These are phyloP conservation scores for Phoebastria nigripes DNA, from an alignment of 2,797 vertebrate species.

Conservation along the genomic window DNA sequence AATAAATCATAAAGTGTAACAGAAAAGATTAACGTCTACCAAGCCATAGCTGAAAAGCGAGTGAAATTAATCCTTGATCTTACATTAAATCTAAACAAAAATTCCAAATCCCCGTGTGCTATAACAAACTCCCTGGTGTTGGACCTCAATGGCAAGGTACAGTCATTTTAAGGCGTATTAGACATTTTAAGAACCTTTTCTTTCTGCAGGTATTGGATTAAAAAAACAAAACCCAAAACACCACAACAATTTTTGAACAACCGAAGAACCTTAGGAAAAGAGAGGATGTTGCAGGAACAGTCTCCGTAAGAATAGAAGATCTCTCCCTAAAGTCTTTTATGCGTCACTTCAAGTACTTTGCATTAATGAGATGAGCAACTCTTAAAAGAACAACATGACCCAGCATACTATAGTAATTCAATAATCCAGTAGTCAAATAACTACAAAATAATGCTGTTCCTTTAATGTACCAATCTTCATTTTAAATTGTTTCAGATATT, in stretches of 20 bases:
- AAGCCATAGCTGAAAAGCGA: background rate
- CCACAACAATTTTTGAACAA: background rate
- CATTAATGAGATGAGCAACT: conserved; percentile 54
- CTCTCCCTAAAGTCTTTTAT: conserved; percentile 24
- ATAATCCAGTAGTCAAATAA: conserved; percentile 14
- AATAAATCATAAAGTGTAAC: background rate
- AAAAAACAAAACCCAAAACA: background rate
- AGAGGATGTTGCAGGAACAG: conserved; percentile 12
- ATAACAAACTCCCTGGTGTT: background rate
- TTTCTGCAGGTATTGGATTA: background rate
- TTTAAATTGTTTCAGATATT: background rate
- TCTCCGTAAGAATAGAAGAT: background rate
- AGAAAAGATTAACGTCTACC: background rate
- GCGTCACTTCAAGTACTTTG: conserved; percentile 45
- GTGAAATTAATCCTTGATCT: background rate
- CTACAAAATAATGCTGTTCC: background rate
- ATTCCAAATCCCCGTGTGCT: background rate
- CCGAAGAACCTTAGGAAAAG: background rate
- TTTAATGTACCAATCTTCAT: background rate
- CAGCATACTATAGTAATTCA: conserved; percentile 7
- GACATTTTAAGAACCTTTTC: background rate
- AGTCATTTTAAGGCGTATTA: background rate
- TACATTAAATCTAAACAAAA: background rate
- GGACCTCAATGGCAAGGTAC: background rate
- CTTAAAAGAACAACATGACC: conserved; percentile 43